Conservation (phyloP, 2,797 vertebrate species). For the Trematomus bernacchii region DNA sequence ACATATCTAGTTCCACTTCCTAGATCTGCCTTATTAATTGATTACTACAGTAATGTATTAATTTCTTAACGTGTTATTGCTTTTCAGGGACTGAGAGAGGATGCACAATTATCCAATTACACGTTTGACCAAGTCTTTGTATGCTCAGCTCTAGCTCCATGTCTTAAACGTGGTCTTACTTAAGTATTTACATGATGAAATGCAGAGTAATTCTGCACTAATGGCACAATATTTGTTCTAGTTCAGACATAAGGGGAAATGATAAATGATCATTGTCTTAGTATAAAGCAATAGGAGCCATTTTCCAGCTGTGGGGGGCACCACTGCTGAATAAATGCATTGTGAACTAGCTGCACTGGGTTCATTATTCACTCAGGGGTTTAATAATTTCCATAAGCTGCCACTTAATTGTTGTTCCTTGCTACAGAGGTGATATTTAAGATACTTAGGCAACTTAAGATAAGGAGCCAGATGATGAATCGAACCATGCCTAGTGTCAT, state of each 20-base stretch:
- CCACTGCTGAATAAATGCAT: slow-evolving; percentile 39
- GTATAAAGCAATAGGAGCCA: slow-evolving; percentile 55
- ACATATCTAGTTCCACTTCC: neutral
- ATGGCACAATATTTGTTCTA: slow-evolving; percentile 68
- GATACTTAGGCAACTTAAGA: neutral
- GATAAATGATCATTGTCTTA: slow-evolving; percentile 66
- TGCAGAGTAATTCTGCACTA: slow-evolving; percentile 58
- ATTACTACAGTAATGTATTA: neutral
- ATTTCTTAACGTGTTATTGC: slow-evolving; percentile 3
- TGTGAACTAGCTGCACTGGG: slow-evolving; percentile 39
- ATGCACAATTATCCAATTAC: slow-evolving; percentile 37
- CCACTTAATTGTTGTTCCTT: slow-evolving; percentile 40
- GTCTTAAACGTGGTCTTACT: slow-evolving; percentile 33
- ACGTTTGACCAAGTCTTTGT: slow-evolving; percentile 27
- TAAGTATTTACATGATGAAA: slow-evolving; percentile 57
- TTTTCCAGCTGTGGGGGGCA: slow-evolving; percentile 60
- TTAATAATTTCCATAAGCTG: slow-evolving; percentile 40
- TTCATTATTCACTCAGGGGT: slow-evolving; percentile 56
- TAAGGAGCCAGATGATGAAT: slow-evolving; percentile 12
- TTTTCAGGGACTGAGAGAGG: slow-evolving; percentile 20
- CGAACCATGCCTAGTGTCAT: neutral
- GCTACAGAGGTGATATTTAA: slow-evolving; percentile 20
- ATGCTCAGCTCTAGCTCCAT: slow-evolving; percentile 8
- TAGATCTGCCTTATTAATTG: neutral
- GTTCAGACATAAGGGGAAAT: slow-evolving; percentile 46